Evolutionary conservation across 2,113 vertebrate genomes (phyloP).

Genomic region (Lichenostomus cassidix): DNA sequence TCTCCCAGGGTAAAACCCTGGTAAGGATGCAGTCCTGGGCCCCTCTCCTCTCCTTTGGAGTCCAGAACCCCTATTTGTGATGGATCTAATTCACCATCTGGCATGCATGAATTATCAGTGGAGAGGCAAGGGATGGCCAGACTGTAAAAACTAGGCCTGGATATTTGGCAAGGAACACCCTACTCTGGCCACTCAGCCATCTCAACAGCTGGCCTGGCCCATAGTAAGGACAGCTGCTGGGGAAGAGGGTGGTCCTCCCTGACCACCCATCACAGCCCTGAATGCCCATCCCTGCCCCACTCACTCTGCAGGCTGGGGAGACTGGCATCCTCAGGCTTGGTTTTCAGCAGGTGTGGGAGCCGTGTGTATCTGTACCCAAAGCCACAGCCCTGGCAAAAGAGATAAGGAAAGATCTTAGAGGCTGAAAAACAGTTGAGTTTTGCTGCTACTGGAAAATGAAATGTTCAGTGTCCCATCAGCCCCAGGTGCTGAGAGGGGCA

Average conservation of each 20-base stretch:
- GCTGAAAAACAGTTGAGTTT: background rate
- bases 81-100: background rate
- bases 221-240: background rate
- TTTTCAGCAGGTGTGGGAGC: slow-evolving; percentile 94
- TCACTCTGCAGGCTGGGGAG: slow-evolving; percentile 96
- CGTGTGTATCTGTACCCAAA: slow-evolving; percentile 98
- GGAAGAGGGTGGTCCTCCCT: background rate
- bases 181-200: background rate
- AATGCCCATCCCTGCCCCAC: slow-evolving; percentile 48
- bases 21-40: background rate
- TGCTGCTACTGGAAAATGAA: background rate
- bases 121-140: background rate
- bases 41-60: background rate
- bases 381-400: slow-evolving; percentile 86
- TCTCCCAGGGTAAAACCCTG: background rate
- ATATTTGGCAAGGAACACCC: background rate
- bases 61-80: background rate
- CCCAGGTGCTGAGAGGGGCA: background rate
- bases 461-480: background rate
- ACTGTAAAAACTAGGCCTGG: background rate
- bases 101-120: background rate
- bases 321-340: slow-evolving; percentile 95
- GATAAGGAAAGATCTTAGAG: background rate
- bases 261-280: background rate
- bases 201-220: background rate